These are phyloP conservation scores for Gallinago solitaria DNA, from an alignment of 2,797 vertebrate species.

Conservation along the genomic window DNA sequence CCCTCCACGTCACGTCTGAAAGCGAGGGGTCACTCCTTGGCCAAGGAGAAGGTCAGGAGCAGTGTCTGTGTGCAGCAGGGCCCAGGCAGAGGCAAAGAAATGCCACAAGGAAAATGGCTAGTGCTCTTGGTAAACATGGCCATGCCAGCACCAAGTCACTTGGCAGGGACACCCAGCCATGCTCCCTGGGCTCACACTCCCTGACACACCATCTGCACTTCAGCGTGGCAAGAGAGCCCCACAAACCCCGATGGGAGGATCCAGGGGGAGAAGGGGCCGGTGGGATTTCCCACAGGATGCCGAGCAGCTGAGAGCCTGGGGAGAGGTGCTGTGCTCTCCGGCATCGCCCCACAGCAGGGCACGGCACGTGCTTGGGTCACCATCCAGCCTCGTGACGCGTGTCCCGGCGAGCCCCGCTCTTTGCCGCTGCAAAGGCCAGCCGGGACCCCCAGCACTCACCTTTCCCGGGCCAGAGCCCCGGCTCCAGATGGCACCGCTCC, in stretches of 20 bases:
- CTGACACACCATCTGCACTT: background rate
- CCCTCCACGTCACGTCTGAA: background rate
- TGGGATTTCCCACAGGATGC: background rate
- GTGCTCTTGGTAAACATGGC: background rate
- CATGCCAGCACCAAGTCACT: background rate
- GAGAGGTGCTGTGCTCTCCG: background rate
- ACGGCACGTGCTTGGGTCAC: rapidly evolving
- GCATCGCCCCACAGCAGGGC: background rate
- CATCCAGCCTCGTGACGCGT: background rate
- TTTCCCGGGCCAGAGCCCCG: background rate
- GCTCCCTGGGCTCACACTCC: rapidly evolving
- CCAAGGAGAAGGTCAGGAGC: background rate
- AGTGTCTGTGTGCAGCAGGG: background rate
- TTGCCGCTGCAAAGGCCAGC: background rate
- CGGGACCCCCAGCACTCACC: background rate
- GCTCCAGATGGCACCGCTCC: background rate
- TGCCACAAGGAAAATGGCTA: background rate
- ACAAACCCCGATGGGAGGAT: rapidly evolving
- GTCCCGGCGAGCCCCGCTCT: background rate
- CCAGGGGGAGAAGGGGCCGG: background rate
- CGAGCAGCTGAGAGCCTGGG: background rate
- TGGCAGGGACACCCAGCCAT: background rate
- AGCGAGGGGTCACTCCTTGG: background rate
- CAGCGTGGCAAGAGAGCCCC: background rate
- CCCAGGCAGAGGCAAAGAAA: background rate